Base-by-base conservation (phyloP, 2,888 invertebrate genomes). In the Phorcus lineatus region DNA sequence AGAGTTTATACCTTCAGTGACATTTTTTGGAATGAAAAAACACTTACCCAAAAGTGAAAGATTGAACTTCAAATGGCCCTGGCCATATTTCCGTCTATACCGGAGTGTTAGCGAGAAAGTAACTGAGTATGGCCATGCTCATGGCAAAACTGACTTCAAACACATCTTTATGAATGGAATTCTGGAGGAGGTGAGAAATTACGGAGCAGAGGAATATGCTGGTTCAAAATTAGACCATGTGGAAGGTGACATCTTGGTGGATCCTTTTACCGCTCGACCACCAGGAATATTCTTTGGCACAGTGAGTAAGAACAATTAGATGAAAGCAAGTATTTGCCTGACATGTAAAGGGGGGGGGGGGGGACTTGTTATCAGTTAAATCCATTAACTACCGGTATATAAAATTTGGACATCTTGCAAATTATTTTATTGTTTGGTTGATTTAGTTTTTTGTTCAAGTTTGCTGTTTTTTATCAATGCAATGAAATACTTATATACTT, bases 61-160 rank as follows among this genome's bases (percentile, higher is more conserved):
- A 3, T n/a, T 70, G 19, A 70, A 40, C n/a, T 70, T 70, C 70
- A 31, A 16, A 1, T 70, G 70, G 70, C 70, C 70, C n/a, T 70
- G 70, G 70, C 70, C 70, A n/a, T 70, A 70, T 40, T 40, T 31
- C 19, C 40, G 70, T 36, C 36, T 70, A 4, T 70, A 70, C 36
- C 70, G 70, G 36, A 70, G 70, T 70, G 70, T 70, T 4, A 70
- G 36, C 19, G 70, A 31, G 40, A 36, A 70, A 36, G 70, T 70
- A 4, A 19, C 2, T 31, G 36, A 19, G 31, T 70, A 36, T 19
- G 40, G 31, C 2, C 6, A 3, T 4, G 17, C 70, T 7, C 36
- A 36, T 31, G 70, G 70, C 31, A 47, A 13, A 13, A 47, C 4
- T 47, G 19, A 36, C n/a, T 70, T 31, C 40, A 70, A 31, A 36